Evolutionary conservation across 2,797 vertebrate species (phyloP), one percentile per base, ranked within the genome.

Genomic region (Parauchenoglanis punctatus): DNA sequence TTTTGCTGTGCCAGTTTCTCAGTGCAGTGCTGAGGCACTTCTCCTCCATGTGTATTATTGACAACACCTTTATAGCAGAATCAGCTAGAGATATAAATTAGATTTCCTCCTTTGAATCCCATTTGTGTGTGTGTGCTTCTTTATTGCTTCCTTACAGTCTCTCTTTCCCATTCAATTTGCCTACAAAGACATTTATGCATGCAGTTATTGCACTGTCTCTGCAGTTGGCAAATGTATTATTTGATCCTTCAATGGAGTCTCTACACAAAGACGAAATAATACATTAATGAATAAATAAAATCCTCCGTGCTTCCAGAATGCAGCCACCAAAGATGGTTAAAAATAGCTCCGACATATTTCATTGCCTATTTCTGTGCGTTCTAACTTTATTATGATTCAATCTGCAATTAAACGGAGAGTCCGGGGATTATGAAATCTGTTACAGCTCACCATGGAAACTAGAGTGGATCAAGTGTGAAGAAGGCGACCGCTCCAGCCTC

Each of bases 371-470:
- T 90, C 83, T 31, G 73, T 44, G 54, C 89, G 90, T 89, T 68
- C 81, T 86, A 83, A 89, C 78, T 90, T 90, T 86, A 88, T 88
- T 91, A 90, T 89, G 88, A 91, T 90, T 90, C 59, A 44, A 89
- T 89, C 77, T 73, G 87, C 85, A 89, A 91, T 91, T 91, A 90
- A 89, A 88, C 86, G 54, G 73, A 70, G 80, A 83, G 85, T 84
- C 87, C 67, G 70, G 89, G 86, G 89, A 89, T 91, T 90, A 89
- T 85, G 73, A 87, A 44, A 84, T 81, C 73, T 86, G 87, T 87
- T 89, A 77, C 84, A 76, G 84, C 82, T 91, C 88, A 90, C 90
- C 89, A 91, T 91, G 89, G 90, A 91, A 91, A 91, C 90, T 78
- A 18, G 70, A 88, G 85, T 40, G 80, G 58, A 89, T 85, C 73